Conservation (phyloP, 2,113 vertebrate species). For the Herpetotheres cachinnans region DNA sequence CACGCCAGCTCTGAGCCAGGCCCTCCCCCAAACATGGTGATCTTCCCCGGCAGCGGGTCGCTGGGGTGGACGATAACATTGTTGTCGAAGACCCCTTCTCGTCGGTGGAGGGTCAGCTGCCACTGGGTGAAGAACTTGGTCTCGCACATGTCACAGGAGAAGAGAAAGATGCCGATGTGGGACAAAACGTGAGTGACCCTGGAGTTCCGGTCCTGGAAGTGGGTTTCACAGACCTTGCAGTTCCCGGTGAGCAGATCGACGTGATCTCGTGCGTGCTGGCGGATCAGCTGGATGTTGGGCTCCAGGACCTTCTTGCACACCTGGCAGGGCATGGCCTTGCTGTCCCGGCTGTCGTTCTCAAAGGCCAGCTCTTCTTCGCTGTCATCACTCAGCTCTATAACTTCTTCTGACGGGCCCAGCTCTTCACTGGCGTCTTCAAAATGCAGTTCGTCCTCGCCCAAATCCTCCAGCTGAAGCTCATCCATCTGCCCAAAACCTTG, state of each 20-base stretch:
- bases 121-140: slow-evolving; percentile 89
- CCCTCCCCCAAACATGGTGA: slow-evolving; percentile 52
- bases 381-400: slow-evolving; percentile 93
- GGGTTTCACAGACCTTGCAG: slow-evolving; percentile 85
- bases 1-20: slow-evolving; percentile 78
- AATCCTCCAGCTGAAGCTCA: slow-evolving; percentile 77
- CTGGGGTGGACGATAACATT: slow-evolving; percentile 78
- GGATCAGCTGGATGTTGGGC: slow-evolving; percentile 83
- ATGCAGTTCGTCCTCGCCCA: slow-evolving; percentile 73
- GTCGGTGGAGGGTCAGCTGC: slow-evolving; percentile 88
- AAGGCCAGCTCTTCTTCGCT: slow-evolving; percentile 90
- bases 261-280: slow-evolving; percentile 85
- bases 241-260: slow-evolving; percentile 82
- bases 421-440: slow-evolving; percentile 76
- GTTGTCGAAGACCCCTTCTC: slow-evolving; percentile 79
- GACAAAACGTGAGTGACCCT: slow-evolving; percentile 83
- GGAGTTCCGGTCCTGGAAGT: slow-evolving; percentile 84
- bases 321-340: slow-evolving; percentile 81
- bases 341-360: slow-evolving; percentile 76
- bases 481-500: slow-evolving; percentile 75
- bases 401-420: slow-evolving; percentile 81
- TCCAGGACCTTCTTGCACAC: slow-evolving; percentile 84
- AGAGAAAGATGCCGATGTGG: slow-evolving; percentile 91
- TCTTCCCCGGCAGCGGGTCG: slow-evolving; percentile 65
- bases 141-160: slow-evolving; percentile 93